Percentiles rank a stretch among this genome's conserved stretches.
Evolutionary conservation across 2,797 vertebrate genomes (phyloP).

Genomic region (Ctenopoma kingsleyae): DNA sequence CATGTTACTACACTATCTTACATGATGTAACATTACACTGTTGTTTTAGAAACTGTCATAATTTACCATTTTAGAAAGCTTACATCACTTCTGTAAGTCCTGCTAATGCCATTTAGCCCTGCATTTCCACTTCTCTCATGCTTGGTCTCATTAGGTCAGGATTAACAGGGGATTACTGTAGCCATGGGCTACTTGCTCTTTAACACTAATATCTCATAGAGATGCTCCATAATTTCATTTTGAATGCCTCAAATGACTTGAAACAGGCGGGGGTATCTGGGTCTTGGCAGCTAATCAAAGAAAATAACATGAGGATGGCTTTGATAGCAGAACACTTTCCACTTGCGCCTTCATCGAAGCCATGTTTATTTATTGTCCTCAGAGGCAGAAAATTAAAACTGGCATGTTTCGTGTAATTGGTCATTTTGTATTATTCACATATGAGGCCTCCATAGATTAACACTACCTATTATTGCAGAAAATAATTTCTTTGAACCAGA

Average conservation of each 20-base stretch:
- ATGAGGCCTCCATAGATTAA: constrained; percentile 60
- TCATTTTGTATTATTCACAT: constrained; percentile 76
- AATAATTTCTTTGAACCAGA: constrained; percentile 62
- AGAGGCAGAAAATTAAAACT: constrained; percentile 80
- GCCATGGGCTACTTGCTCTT: constrained; percentile 76
- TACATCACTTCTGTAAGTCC: constrained; percentile 50
- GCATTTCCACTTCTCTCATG: constrained; percentile 67
- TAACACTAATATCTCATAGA: constrained; percentile 79
- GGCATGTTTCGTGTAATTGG: constrained; percentile 79
- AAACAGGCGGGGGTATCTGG: constrained; percentile 74
- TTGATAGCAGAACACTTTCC: constrained; percentile 74
- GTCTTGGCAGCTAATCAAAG: constrained; percentile 83
- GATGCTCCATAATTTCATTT: constrained; percentile 81
- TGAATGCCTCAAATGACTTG: constrained; percentile 77
- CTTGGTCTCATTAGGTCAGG: constrained; percentile 81
- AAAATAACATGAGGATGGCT: constrained; percentile 78
- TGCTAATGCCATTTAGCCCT: constrained; percentile 72
- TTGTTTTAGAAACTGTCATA: constrained; percentile 41
- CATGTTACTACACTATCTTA: background rate
- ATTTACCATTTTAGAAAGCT: constrained; percentile 54
- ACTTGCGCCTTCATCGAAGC: constrained; percentile 56
- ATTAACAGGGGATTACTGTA: constrained; percentile 81
- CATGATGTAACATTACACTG: constrained; percentile 9
- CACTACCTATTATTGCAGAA: constrained; percentile 65
- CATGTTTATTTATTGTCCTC: constrained; percentile 80